A percentile compares a stretch with the other conserved stretches of the same genome.
Conservation (phyloP, 2,797 vertebrate species). For the Parauchenoglanis ngamensis region DNA sequence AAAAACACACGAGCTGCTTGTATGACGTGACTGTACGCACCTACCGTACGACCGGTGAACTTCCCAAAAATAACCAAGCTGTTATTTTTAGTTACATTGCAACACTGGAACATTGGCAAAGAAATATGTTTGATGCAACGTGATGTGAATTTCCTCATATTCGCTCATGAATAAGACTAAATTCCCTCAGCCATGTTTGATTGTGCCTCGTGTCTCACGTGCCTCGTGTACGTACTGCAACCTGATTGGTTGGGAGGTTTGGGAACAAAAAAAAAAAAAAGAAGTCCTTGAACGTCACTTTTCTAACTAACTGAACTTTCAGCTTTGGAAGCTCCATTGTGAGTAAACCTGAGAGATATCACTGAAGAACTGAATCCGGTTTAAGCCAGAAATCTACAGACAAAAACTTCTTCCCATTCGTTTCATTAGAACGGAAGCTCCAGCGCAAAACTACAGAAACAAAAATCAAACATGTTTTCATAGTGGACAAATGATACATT, state of each 20-base stretch:
- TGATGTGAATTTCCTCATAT: neutral
- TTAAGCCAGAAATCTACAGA: neutral
- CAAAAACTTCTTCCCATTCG: neutral
- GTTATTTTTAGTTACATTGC: neutral
- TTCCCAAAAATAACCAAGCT: neutral
- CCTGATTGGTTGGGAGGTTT: neutral
- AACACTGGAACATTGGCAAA: neutral
- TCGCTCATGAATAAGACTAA: neutral
- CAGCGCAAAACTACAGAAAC: neutral
- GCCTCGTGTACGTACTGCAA: neutral
- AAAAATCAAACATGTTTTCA: neutral
- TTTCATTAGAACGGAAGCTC: neutral
- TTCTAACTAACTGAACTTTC: neutral
- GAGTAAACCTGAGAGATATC: neutral
- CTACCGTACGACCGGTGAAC: neutral
- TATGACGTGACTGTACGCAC: neutral
- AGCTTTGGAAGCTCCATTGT: neutral
- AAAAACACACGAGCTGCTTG: neutral
- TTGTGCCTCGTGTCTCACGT: too few relatives aligned
- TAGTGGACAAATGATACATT: neutral
- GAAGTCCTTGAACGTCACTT: neutral
- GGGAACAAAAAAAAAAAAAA: neutral
- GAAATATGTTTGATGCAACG: neutral
- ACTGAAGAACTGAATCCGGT: neutral
- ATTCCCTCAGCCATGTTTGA: neutral